Percentiles rank a stretch among this genome's conserved stretches.
Evolutionary conservation across 2,888 invertebrate species (phyloP).

Genomic region (Sericinus montela): DNA sequence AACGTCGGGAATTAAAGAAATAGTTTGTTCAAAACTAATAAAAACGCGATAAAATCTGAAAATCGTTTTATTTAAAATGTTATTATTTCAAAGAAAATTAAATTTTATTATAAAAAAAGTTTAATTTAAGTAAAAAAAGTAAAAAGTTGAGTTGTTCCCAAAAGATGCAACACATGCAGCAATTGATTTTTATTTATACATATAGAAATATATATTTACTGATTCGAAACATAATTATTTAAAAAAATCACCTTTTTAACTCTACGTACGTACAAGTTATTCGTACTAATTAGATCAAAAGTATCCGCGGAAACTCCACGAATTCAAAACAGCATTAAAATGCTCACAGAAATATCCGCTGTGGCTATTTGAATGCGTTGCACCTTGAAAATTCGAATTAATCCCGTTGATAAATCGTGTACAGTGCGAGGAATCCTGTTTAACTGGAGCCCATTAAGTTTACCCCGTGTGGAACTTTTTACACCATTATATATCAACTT

Average conservation of each 20-base stretch:
- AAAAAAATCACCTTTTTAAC: neutral
- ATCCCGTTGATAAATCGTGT: constrained; percentile 25
- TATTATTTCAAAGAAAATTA: too few species aligned
- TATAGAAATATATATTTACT: too few species aligned
- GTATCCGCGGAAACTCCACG: neutral
- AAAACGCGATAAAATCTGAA: too few species aligned
- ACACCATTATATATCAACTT: constrained; percentile 33
- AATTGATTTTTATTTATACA: too few species aligned
- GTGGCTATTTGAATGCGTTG: neutral
- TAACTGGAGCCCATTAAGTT: constrained; percentile 24
- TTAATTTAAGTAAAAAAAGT: too few species aligned
- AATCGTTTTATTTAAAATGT: too few species aligned
- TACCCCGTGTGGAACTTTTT: constrained; percentile 26
- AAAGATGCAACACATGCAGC: too few species aligned
- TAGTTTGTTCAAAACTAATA: too few species aligned
- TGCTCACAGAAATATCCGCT: neutral
- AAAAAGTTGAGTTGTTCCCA: too few species aligned
- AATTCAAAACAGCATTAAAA: constrained; percentile 1
- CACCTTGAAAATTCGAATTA: constrained; percentile 22
- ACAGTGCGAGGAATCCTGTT: constrained; percentile 22
- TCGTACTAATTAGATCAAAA: constrained; percentile 6
- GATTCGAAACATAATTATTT: too few species aligned
- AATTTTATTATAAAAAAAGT: too few species aligned
- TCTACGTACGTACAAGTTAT: neutral
- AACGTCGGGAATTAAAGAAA: too few species aligned